Evolutionary conservation across 2,888 invertebrate species (phyloP).

Genomic region (Stenodema calcarata): DNA sequence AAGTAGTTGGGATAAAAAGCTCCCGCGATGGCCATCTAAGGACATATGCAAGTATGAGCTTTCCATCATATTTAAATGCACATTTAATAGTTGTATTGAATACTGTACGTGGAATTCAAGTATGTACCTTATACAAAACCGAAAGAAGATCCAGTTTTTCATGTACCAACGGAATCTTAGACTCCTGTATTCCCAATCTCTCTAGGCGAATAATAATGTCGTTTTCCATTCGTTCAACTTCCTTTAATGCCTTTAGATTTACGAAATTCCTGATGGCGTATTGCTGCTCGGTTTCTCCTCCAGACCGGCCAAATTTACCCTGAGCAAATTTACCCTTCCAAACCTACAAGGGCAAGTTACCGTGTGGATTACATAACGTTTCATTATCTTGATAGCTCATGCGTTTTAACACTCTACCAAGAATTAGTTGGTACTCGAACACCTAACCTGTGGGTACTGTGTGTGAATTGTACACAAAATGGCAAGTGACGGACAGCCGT

Average conservation of each 20-base stretch:
- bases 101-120: too few species aligned
- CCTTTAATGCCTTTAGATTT: constrained; percentile 74
- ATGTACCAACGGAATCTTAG: constrained; percentile 55
- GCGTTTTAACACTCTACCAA: too few species aligned
- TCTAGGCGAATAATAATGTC: constrained; percentile 74
- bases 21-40: constrained; percentile 62
- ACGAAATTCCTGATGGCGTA: constrained; percentile 78
- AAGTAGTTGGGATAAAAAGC: constrained; percentile 96
- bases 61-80: not conserved
- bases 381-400: too few species aligned
- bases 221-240: constrained; percentile 73
- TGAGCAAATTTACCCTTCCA: not conserved
- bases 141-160: constrained; percentile 59
- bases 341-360: not conserved
- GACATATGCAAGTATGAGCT: not conserved
- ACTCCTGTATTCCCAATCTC: constrained; percentile 66
- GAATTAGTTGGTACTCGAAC: too few species aligned
- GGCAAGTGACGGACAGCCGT: too few species aligned
- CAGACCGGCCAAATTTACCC: constrained; percentile 62
- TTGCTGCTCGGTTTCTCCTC: constrained; percentile 63
- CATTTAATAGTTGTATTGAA: not conserved
- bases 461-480: too few species aligned
- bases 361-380: too few species aligned
- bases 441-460: too few species aligned
- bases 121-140: constrained; percentile 74